These are phyloP conservation scores for Ginglymostoma cirratum DNA, from an alignment of 2,113 vertebrate genomes.

Conservation along the genomic window DNA sequence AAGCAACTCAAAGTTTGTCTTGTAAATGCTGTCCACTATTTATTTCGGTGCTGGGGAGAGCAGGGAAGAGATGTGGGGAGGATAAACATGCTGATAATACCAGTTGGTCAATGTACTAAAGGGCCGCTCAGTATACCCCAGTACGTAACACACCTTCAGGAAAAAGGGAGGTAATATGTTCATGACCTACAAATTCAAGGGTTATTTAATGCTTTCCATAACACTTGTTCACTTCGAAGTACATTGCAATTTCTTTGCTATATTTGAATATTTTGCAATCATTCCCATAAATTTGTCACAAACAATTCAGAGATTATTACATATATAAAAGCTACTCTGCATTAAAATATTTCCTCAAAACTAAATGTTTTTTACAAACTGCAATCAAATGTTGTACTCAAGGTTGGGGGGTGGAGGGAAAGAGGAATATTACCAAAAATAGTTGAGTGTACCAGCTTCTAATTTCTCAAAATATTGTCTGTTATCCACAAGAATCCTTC, in stretches of 20 bases:
- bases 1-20: background rate
- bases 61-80: no score
- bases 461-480: background rate
- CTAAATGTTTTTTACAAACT: background rate
- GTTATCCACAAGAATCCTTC: background rate
- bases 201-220: background rate
- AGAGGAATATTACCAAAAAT: background rate
- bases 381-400: background rate
- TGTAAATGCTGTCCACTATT: background rate
- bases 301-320: background rate
- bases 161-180: background rate
- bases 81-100: background rate
- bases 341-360: background rate
- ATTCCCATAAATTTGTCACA: background rate
- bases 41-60: background rate
- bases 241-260: background rate
- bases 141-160: background rate
- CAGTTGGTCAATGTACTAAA: background rate
- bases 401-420: background rate
- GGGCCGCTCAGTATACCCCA: background rate
- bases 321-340: background rate
- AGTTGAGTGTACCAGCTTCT: background rate
- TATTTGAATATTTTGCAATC: background rate
- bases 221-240: background rate
- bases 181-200: background rate